Evolutionary conservation across 2,797 vertebrate genomes (phyloP), one percentile per base, ranked within the genome.

Genomic region (Australoheros facetus): DNA sequence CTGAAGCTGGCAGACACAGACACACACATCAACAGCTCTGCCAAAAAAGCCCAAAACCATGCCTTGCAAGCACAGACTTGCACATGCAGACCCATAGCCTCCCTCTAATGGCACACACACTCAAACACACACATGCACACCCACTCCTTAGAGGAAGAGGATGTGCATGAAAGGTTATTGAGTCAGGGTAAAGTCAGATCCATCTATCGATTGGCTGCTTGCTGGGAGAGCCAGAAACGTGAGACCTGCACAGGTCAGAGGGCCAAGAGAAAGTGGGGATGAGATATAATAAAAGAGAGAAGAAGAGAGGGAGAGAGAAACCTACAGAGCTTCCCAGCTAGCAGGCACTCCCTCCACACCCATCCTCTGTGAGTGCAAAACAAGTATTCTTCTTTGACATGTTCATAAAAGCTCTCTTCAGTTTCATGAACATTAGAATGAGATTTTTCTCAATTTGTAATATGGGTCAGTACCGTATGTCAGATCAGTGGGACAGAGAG

Each of bases 121-220:
- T 72, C 55, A 78, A 62, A 85, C 72, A 77, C 53, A 21, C 58
- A 73, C 85, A 87, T 39, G 77, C 59, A 59, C 78, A 62, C 62
- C 37, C 82, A 69, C 72, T 82, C 81, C 81, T 88, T 79, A 59
- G 80, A 88, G 90, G 79, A 88, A 86, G 85, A 90, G 85, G 86
- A 88, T 87, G 91, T 89, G 90, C 92, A 91, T 70, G 80, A 89
- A 88, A 90, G 92, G 91, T 93, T 94, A 93, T 91, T 82, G 91
- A 94, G 94, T 92, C 93, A 88, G 90, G 91, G 92, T 90, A 84
- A 93, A 95, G 93, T 90, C 91, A 88, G 93, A 95, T 93, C 91
- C 89, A 93, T 94, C 84, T 88, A 95, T 96, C 86, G 92, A 93
- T 94, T 75, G 85, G 51, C 85, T 85, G 91, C 92, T 93, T 83